Evolutionary conservation across 2,888 invertebrate genomes (phyloP).

Genomic region (Hemithea aestivaria): DNA sequence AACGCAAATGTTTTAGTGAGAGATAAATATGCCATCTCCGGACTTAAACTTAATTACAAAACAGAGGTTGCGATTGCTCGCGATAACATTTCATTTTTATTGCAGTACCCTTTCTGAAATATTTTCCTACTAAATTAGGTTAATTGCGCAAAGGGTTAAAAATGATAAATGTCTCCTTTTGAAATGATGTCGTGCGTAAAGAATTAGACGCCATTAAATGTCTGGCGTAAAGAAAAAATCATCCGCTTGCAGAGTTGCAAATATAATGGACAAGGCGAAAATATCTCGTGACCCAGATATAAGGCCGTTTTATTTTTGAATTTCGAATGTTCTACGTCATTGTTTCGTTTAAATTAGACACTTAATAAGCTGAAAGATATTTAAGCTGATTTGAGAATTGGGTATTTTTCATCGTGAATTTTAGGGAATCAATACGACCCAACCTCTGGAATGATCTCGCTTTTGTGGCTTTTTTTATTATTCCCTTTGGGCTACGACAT

Average conservation of each 20-base stretch:
- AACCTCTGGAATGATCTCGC: too few species aligned
- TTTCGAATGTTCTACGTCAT: too few species aligned
- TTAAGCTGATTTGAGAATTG: too few species aligned
- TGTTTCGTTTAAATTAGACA: too few species aligned
- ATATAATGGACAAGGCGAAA: constrained; percentile 16
- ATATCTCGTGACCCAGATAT: not conserved
- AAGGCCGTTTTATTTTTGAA: too few species aligned
- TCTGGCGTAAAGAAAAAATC: constrained; percentile 47
- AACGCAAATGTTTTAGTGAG: too few species aligned
- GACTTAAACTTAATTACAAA: constrained; percentile 31
- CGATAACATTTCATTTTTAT: constrained; percentile 41
- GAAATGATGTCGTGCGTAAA: constrained; percentile 55
- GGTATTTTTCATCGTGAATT: not conserved
- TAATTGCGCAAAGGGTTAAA: constrained; percentile 57
- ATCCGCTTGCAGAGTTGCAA: constrained; percentile 23
- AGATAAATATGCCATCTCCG: too few species aligned
- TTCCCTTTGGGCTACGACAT: too few species aligned
- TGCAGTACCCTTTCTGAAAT: constrained; percentile 34
- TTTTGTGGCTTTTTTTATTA: too few species aligned
- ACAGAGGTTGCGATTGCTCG: constrained; percentile 26
- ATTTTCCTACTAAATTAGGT: constrained; percentile 49
- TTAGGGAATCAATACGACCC: too few species aligned
- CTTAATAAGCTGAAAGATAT: too few species aligned
- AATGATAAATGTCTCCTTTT: constrained; percentile 61
- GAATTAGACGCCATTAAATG: constrained; percentile 52